phyloP scores from a whole-genome alignment of 2,113 vertebrate genomes.

The Apus apus region DNA sequence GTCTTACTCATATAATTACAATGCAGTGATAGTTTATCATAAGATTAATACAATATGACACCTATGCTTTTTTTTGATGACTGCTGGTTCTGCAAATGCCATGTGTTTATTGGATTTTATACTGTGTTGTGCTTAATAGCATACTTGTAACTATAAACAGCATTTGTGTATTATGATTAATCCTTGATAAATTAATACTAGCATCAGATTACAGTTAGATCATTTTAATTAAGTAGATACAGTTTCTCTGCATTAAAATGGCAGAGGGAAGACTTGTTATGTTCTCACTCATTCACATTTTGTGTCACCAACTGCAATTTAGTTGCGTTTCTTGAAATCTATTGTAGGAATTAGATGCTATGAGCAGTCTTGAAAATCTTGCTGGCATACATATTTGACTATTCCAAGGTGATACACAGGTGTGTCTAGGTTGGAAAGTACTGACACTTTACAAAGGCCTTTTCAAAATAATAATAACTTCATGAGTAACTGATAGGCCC shows the following conservation, averaged over 20 bases:
- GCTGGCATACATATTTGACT: neutral
- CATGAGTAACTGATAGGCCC: neutral
- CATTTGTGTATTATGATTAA: constrained; percentile 31
- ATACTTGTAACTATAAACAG: constrained; percentile 10
- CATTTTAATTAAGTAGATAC: neutral
- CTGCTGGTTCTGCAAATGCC: constrained; percentile 27
- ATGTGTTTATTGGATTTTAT: constrained; percentile 12
- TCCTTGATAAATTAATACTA: neutral
- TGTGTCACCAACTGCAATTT: neutral
- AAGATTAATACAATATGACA: constrained; percentile 43
- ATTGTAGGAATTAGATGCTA: neutral
- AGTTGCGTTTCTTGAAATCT: neutral
- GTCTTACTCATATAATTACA: constrained; percentile 30
- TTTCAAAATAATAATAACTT: neutral
- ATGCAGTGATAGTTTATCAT: neutral
- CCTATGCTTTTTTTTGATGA: neutral
- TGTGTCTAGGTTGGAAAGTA: neutral
- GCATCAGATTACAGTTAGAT: neutral
- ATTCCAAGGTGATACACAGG: neutral
- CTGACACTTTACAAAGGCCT: neutral
- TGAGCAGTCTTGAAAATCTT: neutral
- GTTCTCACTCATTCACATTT: neutral
- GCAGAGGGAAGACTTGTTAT: neutral
- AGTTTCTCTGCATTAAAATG: neutral
- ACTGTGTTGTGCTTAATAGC: neutral